Base-by-base conservation (phyloP, 2,113 vertebrate genomes). In the Suncus etruscus region DNA sequence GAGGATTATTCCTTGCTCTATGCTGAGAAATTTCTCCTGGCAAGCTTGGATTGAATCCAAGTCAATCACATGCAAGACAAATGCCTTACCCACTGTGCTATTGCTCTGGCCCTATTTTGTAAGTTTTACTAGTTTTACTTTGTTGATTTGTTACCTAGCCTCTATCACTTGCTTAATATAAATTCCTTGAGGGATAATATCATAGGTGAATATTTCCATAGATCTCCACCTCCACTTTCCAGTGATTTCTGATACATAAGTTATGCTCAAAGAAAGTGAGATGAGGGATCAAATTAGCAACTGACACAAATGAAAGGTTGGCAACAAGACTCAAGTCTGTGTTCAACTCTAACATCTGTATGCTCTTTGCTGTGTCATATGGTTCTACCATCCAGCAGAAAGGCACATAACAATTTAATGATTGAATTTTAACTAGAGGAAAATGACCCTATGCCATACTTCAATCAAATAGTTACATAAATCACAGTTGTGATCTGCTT, bases 341-440 rank as follows among this genome's bases (percentile, higher is more conserved):
- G 8, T 61, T 72, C 22, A 48, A 5, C 73, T 81, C 7, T 39
- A 73, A 58, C 65, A 48, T 3, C 65, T 81, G 48, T 66, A 31
- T 1, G 11, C 65, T 54, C 47, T 27, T 22, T 73, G 63, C 51
- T 61, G 8, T 14, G 58, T 50, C 31, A 12, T 3, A 7, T 29
- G 25, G 31, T 22, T 68, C 11, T n/a, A 31, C 78, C 39, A 90
- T 16, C 4, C 10, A 45, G 51, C n/a, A 11, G 22, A 65, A 70
- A n/a, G 18, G 10, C 8, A 92, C 77, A 74, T 16, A 54, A 70
- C 5, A 91, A 77, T 75, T 76, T 84, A 78, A 77, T 51, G 24
- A 93, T 22, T 54, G 87, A 94, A 83, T 77, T 58, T 77, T 48
- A 91, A 76, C 69, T 25, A 76, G 61, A 91, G 80, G 68, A 76